Evolutionary conservation across 2,888 invertebrate genomes (phyloP), one percentile per base, ranked within the genome.

Genomic region (Cataglyphis albicans): DNA sequence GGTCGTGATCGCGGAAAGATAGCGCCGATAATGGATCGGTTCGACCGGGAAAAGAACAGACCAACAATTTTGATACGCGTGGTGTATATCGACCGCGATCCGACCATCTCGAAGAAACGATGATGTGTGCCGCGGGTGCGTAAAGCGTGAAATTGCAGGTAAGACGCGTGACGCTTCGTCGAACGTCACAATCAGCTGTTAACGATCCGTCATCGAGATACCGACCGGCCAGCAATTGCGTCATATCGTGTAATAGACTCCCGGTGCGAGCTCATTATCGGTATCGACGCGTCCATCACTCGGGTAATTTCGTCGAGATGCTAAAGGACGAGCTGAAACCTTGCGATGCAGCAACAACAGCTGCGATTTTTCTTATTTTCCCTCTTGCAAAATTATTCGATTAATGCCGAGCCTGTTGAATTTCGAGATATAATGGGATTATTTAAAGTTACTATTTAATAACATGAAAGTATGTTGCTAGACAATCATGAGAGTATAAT

Each of bases 61-160:
- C 65, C 41, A 21, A 4, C 76, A 41, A 67, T 67, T 67, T 52
- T 64, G 21, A 21, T 15, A 38, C 18, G 12, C 38, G 12, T 38
- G 38, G 29, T 41, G 29, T 41, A 41, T 73, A 44, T 61, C 75
- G 52, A 3, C n/a, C 52, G 38, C 64, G n/a, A 52, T 52, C 7
- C 25, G 74, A 32, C 63, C 15, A 63, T 72, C 76, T 78, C 25
- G 44, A 12, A 3, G 29, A 41, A 55, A 74, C 29, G 81, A 82
- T 67, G 83, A 74, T 73, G 80, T 25, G 55, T 65, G 67, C 67
- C 74, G 74, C 64, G 81, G 29, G 21, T 68, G 65, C 75, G 67
- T 64, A 59, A 80, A 82, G 55, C 84, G 76, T 84, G 75, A 84
- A 84, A 84, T 84, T 84, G 75, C 74, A 70, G 67, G 74, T 59